A percentile compares a stretch with the other conserved stretches of the same genome.
Evolutionary conservation across 2,888 invertebrate genomes (phyloP).

Genomic region (Adelognathus sp.): DNA sequence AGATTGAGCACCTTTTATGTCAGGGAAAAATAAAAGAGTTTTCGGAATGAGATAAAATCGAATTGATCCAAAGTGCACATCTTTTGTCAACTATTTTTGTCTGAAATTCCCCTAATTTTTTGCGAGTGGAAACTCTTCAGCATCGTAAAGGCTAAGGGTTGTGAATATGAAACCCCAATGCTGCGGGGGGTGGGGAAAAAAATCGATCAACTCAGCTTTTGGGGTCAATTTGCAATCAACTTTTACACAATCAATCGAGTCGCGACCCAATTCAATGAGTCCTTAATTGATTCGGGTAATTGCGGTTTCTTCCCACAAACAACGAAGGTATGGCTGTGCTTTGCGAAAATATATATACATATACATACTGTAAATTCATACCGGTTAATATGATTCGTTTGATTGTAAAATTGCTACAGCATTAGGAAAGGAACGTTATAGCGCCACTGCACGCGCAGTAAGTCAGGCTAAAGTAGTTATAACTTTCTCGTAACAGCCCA

Average conservation of each 20-base stretch:
- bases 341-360: neutral
- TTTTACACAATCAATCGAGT: neutral
- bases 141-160: neutral
- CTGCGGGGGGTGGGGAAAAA: neutral
- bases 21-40: no score
- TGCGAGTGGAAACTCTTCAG: neutral
- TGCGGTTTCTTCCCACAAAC: neutral
- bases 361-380: neutral
- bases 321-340: neutral
- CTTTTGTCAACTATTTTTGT: no score
- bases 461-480: neutral
- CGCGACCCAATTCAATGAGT: neutral
- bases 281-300: neutral
- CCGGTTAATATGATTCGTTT: neutral
- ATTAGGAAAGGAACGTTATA: neutral
- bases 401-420: neutral
- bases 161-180: neutral
- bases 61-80: no score
- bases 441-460: neutral
- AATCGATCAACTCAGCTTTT: constrained; percentile 3
- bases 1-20: no score
- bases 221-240: constrained; percentile 1
- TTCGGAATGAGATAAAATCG: no score
- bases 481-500: neutral
- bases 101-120: no score